phyloP scores from a whole-genome alignment of 2,888 invertebrate genomes.

The Nomada goodeniana region DNA sequence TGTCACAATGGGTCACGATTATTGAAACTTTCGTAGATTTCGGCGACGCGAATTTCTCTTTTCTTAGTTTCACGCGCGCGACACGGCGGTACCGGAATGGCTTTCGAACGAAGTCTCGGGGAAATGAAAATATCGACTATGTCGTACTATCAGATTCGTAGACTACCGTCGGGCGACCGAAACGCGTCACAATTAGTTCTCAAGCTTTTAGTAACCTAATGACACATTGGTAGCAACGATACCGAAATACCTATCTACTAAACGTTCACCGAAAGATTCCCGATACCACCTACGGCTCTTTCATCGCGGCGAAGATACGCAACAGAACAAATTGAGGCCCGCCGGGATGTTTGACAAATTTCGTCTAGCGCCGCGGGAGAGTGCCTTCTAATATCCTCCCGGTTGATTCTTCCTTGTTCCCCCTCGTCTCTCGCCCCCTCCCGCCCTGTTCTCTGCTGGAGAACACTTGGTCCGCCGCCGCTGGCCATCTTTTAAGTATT shows the following conservation, averaged over 20 bases:
- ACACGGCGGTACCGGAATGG: too few species aligned
- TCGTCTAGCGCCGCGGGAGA: slow-evolving; percentile 78
- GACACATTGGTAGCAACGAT: slow-evolving; percentile 51
- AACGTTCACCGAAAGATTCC: slow-evolving; percentile 51
- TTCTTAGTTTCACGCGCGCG: too few species aligned
- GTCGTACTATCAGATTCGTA: too few species aligned
- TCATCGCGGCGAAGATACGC: slow-evolving; percentile 66
- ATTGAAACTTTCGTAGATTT: slow-evolving; percentile 6
- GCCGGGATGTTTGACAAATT: slow-evolving; percentile 76
- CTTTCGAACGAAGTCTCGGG: too few species aligned
- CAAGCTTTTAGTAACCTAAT: slow-evolving; percentile 52
- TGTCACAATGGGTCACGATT: neutral
- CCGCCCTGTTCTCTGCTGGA: slow-evolving; percentile 25
- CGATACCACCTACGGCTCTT: slow-evolving; percentile 66
- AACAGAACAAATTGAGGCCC: slow-evolving; percentile 75
- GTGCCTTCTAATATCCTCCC: slow-evolving; percentile 67
- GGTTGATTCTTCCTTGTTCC: slow-evolving; percentile 48
- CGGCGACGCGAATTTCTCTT: too few species aligned
- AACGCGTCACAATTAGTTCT: slow-evolving; percentile 39
- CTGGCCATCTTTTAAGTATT: slow-evolving; percentile 66
- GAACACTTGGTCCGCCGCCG: slow-evolving; percentile 53
- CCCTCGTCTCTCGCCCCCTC: slow-evolving; percentile 27
- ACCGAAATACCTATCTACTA: slow-evolving; percentile 38
- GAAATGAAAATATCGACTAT: too few species aligned
- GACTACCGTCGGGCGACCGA: too few species aligned